Conservation (phyloP, 2,113 vertebrate genomes). For the Aegypius monachus region DNA sequence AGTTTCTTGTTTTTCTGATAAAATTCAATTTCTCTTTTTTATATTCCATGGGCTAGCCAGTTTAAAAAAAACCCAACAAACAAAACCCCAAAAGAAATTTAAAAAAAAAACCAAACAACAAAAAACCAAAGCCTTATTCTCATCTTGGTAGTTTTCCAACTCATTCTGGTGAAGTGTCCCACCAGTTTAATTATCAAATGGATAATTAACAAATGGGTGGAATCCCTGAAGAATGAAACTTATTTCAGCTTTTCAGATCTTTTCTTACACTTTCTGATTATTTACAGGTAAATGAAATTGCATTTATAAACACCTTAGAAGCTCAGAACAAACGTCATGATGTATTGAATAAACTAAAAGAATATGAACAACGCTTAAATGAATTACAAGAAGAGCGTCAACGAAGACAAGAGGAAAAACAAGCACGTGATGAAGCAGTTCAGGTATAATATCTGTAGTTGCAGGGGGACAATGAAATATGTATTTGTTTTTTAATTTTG, state of each 20-base stretch:
- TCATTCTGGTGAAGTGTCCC: not conserved
- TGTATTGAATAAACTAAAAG: constrained; percentile 92
- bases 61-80: not conserved
- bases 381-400: constrained; percentile 96
- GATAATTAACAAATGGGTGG: not conserved
- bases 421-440: constrained; percentile 95
- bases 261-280: not conserved
- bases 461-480: not conserved
- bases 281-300: constrained; percentile 95
- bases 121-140: not conserved
- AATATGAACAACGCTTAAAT: constrained; percentile 95
- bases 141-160: not conserved
- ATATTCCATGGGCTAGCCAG: not conserved
- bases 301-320: constrained; percentile 98
- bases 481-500: not conserved
- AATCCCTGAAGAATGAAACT: not conserved
- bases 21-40: not conserved
- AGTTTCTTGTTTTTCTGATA: not conserved
- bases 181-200: not conserved
- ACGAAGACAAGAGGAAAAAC: constrained; percentile 94
- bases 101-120: not conserved
- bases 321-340: constrained; percentile 98
- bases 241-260: not conserved
- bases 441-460: constrained; percentile 76
- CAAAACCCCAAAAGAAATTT: not conserved